phyloP scores from a whole-genome alignment of 2,888 invertebrate genomes.

The Drosophila engyochracea region DNA sequence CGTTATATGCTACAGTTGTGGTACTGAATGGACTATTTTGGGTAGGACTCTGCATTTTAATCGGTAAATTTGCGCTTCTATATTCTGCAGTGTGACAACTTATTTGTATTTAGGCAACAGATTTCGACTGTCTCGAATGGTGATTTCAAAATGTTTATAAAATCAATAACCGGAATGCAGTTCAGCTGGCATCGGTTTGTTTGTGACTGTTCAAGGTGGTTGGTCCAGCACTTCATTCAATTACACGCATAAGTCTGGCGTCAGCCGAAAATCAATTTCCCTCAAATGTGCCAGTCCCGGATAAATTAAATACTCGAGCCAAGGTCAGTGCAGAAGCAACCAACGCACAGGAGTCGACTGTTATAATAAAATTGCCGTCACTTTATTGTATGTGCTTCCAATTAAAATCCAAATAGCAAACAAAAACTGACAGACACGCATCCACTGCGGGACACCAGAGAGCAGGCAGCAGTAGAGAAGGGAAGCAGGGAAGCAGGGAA shows the following conservation, averaged over 20 bases:
- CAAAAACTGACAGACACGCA: conserved; percentile 40
- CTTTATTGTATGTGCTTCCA: conserved; percentile 43
- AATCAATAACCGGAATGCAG: neutral
- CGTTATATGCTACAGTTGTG: neutral
- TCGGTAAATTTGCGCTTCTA: neutral
- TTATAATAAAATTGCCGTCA: neutral
- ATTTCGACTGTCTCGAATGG: neutral
- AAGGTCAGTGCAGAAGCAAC: conserved; percentile 31
- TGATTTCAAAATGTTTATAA: neutral
- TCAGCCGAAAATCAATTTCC: conserved; percentile 13
- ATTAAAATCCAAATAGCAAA: conserved; percentile 74
- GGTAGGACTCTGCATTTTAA: neutral
- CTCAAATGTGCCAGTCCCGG: conserved; percentile 17
- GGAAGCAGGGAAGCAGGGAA: neutral
- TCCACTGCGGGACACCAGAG: neutral
- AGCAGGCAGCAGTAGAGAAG: neutral
- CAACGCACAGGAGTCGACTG: conserved; percentile 12
- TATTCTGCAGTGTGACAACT: too few species aligned
- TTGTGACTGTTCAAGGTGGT: conserved; percentile 15
- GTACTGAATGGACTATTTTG: too few species aligned
- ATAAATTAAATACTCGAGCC: conserved; percentile 46
- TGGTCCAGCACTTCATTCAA: conserved; percentile 22
- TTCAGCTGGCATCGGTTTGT: neutral
- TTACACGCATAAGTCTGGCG: conserved; percentile 17
- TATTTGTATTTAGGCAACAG: neutral